phyloP scores from a whole-genome alignment of 2,797 vertebrate genomes.

The Acanthiza pusilla region DNA sequence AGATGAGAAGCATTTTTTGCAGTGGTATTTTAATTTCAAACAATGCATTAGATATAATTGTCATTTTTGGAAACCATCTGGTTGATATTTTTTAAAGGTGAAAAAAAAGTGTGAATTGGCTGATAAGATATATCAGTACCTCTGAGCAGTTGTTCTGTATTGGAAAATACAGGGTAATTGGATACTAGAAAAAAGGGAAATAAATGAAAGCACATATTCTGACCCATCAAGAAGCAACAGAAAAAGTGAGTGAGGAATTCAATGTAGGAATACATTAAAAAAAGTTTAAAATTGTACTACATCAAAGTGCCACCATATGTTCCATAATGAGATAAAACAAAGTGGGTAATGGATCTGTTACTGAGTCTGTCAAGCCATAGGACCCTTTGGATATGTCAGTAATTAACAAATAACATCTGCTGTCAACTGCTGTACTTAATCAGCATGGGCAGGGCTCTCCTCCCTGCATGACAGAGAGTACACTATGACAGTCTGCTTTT shows the following conservation, averaged over 20 bases:
- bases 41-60: not conserved
- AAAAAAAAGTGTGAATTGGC: not conserved
- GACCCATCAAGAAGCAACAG: not conserved
- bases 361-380: not conserved
- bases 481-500: not conserved
- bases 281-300: not conserved
- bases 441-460: not conserved
- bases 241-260: not conserved
- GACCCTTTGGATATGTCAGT: conserved; percentile 32
- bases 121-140: not conserved
- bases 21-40: conserved; percentile 12
- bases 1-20: not conserved
- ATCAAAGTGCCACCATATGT: not conserved
- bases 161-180: not conserved
- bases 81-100: not conserved
- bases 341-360: conserved; percentile 3
- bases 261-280: not conserved
- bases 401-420: conserved; percentile 56
- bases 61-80: conserved; percentile 32
- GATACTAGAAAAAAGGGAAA: not conserved
- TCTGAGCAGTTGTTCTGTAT: not conserved
- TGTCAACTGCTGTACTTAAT: conserved; percentile 35
- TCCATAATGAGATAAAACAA: not conserved
- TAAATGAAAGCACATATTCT: not conserved
- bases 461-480: not conserved